Conservation (phyloP, 2,888 invertebrate genomes). For the Actias luna region DNA sequence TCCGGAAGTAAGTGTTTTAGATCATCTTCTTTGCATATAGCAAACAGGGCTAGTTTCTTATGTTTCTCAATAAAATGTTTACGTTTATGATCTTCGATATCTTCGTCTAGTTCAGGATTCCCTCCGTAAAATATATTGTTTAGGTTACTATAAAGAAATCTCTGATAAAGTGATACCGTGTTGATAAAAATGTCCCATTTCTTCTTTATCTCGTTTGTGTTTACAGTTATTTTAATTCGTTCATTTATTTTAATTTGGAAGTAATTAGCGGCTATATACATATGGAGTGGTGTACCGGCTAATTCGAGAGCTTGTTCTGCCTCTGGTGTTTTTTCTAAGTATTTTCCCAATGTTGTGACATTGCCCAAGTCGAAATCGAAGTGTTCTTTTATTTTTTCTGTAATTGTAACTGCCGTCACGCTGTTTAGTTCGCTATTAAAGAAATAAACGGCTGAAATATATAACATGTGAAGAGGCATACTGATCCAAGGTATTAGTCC, state of each 20-base stretch:
- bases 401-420: conserved; percentile 32
- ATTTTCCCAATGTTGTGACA: conserved; percentile 32
- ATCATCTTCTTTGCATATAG: conserved; percentile 40
- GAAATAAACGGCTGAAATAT: conserved; percentile 31
- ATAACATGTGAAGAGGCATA: conserved; percentile 36
- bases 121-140: conserved; percentile 30
- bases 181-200: conserved; percentile 35
- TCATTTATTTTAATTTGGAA: conserved; percentile 38
- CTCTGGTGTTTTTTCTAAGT: conserved; percentile 29
- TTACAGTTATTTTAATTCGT: conserved; percentile 30
- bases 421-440: conserved; percentile 38
- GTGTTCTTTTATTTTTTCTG: conserved; percentile 33
- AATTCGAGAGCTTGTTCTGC: conserved; percentile 33
- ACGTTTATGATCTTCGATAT: conserved; percentile 22
- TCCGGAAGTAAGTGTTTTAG: conserved; percentile 34
- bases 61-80: conserved; percentile 34
- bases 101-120: conserved; percentile 21
- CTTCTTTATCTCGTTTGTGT: conserved; percentile 27
- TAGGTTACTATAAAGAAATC: conserved; percentile 37
- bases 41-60: conserved; percentile 42
- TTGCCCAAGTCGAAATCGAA: conserved; percentile 29
- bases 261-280: conserved; percentile 44
- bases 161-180: conserved; percentile 32
- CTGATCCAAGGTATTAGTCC: conserved; percentile 36
- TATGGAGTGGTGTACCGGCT: conserved; percentile 43